Conservation (phyloP, 1,140 invertebrate genomes). For the Neodiprion fabricii region DNA sequence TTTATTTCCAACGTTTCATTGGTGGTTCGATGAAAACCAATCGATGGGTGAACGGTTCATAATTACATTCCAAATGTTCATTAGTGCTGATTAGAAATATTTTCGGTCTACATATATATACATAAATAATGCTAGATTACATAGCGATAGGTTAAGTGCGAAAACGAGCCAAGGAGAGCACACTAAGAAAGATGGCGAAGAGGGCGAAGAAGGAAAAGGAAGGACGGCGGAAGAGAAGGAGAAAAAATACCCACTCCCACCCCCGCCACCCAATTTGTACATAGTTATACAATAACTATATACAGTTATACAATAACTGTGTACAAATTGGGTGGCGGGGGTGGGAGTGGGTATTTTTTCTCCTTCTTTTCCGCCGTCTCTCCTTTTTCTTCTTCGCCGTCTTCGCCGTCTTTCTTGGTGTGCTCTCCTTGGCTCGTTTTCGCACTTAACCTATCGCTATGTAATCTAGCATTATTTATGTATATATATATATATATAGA, state of each 20-base stretch:
- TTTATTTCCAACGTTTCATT: too few species aligned
- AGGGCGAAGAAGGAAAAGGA: not conserved
- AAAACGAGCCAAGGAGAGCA: slow-evolving; percentile 2
- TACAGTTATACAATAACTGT: slow-evolving; percentile 39
- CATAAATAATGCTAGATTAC: slow-evolving; percentile 46
- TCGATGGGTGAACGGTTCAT: too few species aligned
- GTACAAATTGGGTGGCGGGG: slow-evolving; percentile 28
- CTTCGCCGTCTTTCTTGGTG: slow-evolving; percentile 24
- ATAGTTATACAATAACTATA: slow-evolving; percentile 42
- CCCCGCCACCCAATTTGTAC: slow-evolving; percentile 28
- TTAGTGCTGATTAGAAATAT: too few species aligned
- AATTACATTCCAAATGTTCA: too few species aligned
- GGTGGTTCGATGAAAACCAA: too few species aligned
- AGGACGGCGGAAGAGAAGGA: slow-evolving; percentile 15
- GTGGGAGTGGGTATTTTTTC: slow-evolving; percentile 13
- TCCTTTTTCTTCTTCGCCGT: slow-evolving; percentile 2
- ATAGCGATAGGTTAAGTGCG: not conserved
- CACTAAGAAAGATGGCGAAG: slow-evolving; percentile 24
- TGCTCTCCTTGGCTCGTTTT: slow-evolving; percentile 1
- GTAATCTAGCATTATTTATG: not conserved
- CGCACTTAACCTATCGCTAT: slow-evolving; percentile 1
- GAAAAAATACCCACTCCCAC: slow-evolving; percentile 22
- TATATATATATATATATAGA: too few species aligned
- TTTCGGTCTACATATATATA: slow-evolving; percentile 42
- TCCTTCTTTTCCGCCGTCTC: slow-evolving; percentile 17